phyloP scores from a whole-genome alignment of 2,113 vertebrate genomes.

The Protobothrops mucrosquamatus region DNA sequence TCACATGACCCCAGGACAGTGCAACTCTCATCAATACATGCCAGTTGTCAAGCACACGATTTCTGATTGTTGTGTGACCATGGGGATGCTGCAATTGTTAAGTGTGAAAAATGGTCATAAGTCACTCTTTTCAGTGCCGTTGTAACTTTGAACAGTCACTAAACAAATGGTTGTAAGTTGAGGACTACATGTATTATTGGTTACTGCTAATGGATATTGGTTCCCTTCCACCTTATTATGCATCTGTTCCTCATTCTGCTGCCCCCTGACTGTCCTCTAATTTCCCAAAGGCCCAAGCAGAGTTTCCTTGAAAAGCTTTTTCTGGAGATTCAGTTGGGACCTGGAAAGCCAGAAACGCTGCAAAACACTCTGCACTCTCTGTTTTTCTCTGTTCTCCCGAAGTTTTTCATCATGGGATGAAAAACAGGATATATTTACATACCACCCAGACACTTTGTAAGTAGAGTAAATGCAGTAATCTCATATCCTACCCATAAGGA shows the following conservation, averaged over 20 bases:
- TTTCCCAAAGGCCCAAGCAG: not conserved
- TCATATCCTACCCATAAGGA: not conserved
- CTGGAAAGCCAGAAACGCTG: not conserved
- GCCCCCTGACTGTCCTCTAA: not conserved
- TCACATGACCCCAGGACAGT: not conserved
- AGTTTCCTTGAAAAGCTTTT: not conserved
- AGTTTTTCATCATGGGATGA: not conserved
- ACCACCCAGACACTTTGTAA: not conserved
- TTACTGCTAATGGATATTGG: not conserved
- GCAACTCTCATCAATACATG: no score
- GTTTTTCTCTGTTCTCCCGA: no score
- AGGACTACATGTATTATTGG: not conserved
- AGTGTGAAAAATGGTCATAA: not conserved
- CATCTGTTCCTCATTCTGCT: not conserved
- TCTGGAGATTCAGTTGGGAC: not conserved
- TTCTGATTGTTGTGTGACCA: not conserved
- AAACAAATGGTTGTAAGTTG: not conserved
- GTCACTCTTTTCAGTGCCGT: not conserved
- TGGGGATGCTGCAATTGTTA: not conserved
- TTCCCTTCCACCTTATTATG: not conserved
- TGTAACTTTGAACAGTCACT: not conserved
- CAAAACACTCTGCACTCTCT: not conserved
- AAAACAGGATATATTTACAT: not conserved
- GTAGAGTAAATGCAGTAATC: not conserved
- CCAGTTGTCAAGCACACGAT: not conserved